Evolutionary conservation across 2,113 vertebrate species (phyloP), one percentile per base, ranked within the genome.

Genomic region (Phrynocephalus versicolor): DNA sequence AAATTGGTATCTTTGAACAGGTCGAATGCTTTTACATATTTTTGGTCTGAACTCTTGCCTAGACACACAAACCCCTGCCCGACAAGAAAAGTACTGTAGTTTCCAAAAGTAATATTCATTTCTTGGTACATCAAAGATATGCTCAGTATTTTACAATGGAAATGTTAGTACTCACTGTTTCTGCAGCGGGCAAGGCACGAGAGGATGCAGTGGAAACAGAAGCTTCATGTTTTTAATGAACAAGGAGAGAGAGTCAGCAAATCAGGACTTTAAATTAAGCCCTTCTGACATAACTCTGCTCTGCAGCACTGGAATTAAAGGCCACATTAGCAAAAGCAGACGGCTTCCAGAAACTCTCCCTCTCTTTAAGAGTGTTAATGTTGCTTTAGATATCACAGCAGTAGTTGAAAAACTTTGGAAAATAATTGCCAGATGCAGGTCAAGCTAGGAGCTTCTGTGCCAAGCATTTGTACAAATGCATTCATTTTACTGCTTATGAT

Each of bases 211-310:
- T 79, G 72, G 81, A 85, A 80, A 87, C 60, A 79, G 91, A 72
- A 73, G 80, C 82, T 89, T 94, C 69, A 0, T 87, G 85, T 69
- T 73, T 93, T 90, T 94, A 93, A 93, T 94, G 90, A 93, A 86
- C 86, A 79, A 72, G 82, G 88, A 89, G 91, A 89, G 91, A 90
- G 93, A 94, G 92, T 93, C 93, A 94, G 88, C 92, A 94, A 94
- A 90, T 93, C 88, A 89, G 64, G 89, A 87, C 91, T 93, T 93
- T 94, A 92, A 89, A 92, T 93, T 91, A 91, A 94, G 92, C 69
- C 86, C 88, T 89, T 89, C 89, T 87, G 90, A 92, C 89, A 90
- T 72, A 92, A 86, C 87, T 93, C 87, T 88, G 90, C 87, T 93
- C 89, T 91, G 81, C 81, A 92, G 79, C 79, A 89, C 73, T 86